Percentiles rank a stretch among this genome's conserved stretches.
phyloP scores from a whole-genome alignment of 2,888 invertebrate genomes.

The Acronicta alni region DNA sequence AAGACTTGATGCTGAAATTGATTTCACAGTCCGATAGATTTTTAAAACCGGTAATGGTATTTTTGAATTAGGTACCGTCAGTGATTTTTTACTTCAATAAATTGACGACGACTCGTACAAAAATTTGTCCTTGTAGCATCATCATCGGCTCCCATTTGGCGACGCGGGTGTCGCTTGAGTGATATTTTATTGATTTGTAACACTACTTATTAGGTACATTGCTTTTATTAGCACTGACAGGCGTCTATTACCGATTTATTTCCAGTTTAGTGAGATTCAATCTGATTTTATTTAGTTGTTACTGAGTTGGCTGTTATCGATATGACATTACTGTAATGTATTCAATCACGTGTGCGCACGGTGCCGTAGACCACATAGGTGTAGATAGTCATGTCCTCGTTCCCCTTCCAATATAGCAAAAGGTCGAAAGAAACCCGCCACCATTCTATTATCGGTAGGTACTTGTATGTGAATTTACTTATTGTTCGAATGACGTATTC shows the following conservation, averaged over 20 bases:
- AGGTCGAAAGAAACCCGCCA: constrained; percentile 52
- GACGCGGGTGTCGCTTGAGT: constrained; percentile 11
- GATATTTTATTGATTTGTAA: constrained; percentile 31
- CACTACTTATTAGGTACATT: constrained; percentile 20
- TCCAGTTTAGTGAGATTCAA: constrained; percentile 35
- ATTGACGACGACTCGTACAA: neutral
- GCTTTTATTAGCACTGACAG: constrained; percentile 40
- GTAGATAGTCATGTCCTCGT: constrained; percentile 53
- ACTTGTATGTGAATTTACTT: constrained; percentile 35
- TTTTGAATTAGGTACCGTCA: constrained; percentile 14
- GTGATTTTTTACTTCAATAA: neutral
- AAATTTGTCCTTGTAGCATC: constrained; percentile 19
- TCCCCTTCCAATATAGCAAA: constrained; percentile 57
- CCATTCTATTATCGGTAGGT: constrained; percentile 31
- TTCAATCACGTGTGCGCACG: constrained; percentile 33
- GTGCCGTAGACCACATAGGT: constrained; percentile 34
- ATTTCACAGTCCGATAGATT: constrained; percentile 43
- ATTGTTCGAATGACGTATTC: constrained; percentile 34
- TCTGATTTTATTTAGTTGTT: constrained; percentile 15
- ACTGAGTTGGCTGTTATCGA: constrained; percentile 20
- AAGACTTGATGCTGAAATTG: constrained; percentile 30
- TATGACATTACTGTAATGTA: constrained; percentile 36
- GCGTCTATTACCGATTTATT: constrained; percentile 33
- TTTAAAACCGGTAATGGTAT: constrained; percentile 23
- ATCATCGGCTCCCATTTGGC: constrained; percentile 24